Evolutionary conservation across 2,888 invertebrate genomes (phyloP).

Genomic region (Pilophorus perplexus): DNA sequence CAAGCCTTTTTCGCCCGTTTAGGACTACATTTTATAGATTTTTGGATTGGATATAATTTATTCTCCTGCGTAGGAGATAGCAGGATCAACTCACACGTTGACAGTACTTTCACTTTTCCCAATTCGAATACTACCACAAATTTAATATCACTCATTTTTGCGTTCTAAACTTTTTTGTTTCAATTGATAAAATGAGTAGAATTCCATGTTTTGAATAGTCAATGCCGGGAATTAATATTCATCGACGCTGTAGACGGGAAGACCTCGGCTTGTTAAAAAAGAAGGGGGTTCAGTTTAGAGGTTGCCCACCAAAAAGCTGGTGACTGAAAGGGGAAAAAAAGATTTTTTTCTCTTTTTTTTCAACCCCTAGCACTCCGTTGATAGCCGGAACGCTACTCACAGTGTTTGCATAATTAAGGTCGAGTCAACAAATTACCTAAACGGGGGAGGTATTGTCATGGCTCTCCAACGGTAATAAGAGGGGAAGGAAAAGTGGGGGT

Average conservation of each 20-base stretch:
- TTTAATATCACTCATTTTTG: no score
- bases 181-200: slow-evolving; percentile 30
- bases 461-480: slow-evolving; percentile 19
- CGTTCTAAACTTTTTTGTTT: slow-evolving; percentile 9
- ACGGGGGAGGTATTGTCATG: slow-evolving; percentile 41
- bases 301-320: slow-evolving; percentile 16
- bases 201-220: slow-evolving; percentile 36
- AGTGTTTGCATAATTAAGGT: slow-evolving; percentile 46
- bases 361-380: slow-evolving; percentile 21
- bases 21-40: no score
- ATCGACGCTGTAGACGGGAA: slow-evolving; percentile 16
- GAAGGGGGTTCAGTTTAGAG: not conserved
- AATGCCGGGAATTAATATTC: slow-evolving; percentile 34
- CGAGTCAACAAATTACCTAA: slow-evolving; percentile 46
- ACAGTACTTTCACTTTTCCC: no score
- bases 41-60: no score
- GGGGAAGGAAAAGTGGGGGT: not conserved
- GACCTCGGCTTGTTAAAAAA: slow-evolving; percentile 28
- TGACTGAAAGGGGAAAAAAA: slow-evolving; percentile 4
- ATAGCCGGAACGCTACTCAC: slow-evolving; percentile 36
- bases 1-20: no score
- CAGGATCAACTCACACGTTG: no score
- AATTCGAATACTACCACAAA: no score
- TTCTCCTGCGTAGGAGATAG: no score
- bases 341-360: slow-evolving; percentile 26